Conservation (phyloP, 2,113 vertebrate genomes). For the Aphelocoma coerulescens region DNA sequence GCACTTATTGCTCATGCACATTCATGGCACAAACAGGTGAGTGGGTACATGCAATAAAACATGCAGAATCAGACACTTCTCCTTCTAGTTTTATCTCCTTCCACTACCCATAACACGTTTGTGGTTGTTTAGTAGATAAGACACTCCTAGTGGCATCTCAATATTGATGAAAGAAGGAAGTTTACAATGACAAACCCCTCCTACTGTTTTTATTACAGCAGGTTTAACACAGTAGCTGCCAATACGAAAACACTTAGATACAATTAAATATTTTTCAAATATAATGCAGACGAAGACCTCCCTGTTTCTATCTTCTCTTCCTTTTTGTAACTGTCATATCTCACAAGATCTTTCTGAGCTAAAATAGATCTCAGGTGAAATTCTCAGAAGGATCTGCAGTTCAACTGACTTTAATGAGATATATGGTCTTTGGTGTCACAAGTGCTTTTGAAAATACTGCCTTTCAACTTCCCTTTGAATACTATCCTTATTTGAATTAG, state of each 20-base stretch:
- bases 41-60: background rate
- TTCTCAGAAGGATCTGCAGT: background rate
- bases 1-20: background rate
- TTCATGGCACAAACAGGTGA: background rate
- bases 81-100: background rate
- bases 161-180: background rate
- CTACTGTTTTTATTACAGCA: background rate
- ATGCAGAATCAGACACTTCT: background rate
- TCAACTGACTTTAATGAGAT: background rate
- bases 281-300: background rate
- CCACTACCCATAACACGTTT: background rate
- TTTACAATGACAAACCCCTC: background rate
- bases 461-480: conserved; percentile 18
- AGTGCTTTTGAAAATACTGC: conserved; percentile 1
- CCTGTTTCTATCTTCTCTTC: background rate
- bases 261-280: background rate
- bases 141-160: background rate
- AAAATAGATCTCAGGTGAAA: background rate
- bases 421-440: background rate
- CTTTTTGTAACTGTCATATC: background rate
- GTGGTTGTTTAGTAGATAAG: background rate
- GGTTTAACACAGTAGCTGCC: background rate
- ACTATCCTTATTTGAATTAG: background rate
- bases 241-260: background rate
- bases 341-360: background rate